Conservation (phyloP, 2,888 invertebrate genomes). For the Sphaerophoria taeniata region DNA sequence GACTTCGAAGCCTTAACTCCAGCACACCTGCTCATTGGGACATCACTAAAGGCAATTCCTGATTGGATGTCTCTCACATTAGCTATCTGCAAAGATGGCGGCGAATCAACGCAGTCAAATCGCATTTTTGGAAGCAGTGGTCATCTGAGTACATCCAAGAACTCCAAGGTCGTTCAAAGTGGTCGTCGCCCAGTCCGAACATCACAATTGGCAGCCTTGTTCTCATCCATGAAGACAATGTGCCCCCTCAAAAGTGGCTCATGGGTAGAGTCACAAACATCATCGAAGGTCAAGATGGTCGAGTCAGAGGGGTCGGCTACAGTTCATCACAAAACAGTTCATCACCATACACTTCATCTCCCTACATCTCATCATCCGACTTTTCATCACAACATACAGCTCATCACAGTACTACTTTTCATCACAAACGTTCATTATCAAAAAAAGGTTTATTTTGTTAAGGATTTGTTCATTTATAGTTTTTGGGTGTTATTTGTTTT, state of each 20-base stretch:
- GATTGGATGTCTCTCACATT: slow-evolving; percentile 40
- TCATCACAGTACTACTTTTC: no score
- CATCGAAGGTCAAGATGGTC: slow-evolving; percentile 18
- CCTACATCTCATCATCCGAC: no score
- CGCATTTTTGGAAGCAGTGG: slow-evolving; percentile 61
- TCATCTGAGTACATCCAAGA: slow-evolving; percentile 34
- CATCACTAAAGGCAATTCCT: slow-evolving; percentile 36
- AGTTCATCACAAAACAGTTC: no score
- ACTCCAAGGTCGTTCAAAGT: slow-evolving; percentile 26
- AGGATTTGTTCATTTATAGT: no score
- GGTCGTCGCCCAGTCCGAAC: slow-evolving; percentile 18
- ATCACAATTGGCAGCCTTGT: slow-evolving; percentile 15
- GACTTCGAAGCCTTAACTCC: slow-evolving; percentile 4
- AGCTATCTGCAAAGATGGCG: slow-evolving; percentile 53
- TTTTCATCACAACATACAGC: no score
- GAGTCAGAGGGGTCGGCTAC: no score
- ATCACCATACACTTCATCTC: no score
- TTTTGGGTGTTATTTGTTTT: no score
- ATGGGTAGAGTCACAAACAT: slow-evolving; percentile 9
- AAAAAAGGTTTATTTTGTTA: no score
- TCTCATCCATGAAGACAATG: slow-evolving; percentile 24
- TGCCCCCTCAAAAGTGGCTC: slow-evolving; percentile 41
- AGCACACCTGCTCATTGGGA: slow-evolving; percentile 15
- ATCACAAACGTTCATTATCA: no score
- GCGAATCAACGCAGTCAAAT: slow-evolving; percentile 50